A percentile compares a stretch with the other conserved stretches of the same genome.
phyloP scores from a whole-genome alignment of 2,797 vertebrate species.

The Clarias pachynema region DNA sequence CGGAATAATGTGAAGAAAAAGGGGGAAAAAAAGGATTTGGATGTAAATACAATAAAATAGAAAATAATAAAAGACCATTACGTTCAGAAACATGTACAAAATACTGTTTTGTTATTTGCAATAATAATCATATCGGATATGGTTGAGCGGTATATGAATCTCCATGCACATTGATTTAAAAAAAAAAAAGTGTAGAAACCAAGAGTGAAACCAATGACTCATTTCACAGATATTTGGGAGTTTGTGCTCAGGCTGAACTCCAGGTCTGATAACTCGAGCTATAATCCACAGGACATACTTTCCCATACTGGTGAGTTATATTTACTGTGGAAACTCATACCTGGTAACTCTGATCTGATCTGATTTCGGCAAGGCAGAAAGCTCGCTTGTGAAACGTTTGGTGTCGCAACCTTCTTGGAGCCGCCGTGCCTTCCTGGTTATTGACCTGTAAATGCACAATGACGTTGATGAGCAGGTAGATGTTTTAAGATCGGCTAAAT shows the following conservation, averaged over 20 bases:
- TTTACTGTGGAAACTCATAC: background rate
- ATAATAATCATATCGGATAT: no score
- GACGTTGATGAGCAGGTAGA: background rate
- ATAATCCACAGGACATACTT: background rate
- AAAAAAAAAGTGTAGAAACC: no score
- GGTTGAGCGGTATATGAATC: background rate
- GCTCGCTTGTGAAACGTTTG: background rate
- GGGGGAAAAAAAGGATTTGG: background rate
- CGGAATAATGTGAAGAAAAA: background rate
- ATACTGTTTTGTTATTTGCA: background rate
- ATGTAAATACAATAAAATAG: background rate
- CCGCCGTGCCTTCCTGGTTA: constrained; percentile 15
- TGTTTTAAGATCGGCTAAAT: background rate
- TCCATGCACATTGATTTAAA: background rate
- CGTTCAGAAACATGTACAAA: no score
- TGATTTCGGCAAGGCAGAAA: background rate
- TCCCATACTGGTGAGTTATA: background rate
- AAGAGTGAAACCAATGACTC: constrained; percentile 45
- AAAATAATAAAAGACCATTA: background rate
- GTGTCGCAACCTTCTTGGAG: background rate
- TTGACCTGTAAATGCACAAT: constrained; percentile 32
- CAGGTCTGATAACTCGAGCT: constrained; percentile 5
- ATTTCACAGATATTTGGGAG: constrained; percentile 31
- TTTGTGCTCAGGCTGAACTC: constrained; percentile 6
- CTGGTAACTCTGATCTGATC: background rate